Evolutionary conservation across 2,797 vertebrate species (phyloP).

Genomic region (Smutsia temminckii): DNA sequence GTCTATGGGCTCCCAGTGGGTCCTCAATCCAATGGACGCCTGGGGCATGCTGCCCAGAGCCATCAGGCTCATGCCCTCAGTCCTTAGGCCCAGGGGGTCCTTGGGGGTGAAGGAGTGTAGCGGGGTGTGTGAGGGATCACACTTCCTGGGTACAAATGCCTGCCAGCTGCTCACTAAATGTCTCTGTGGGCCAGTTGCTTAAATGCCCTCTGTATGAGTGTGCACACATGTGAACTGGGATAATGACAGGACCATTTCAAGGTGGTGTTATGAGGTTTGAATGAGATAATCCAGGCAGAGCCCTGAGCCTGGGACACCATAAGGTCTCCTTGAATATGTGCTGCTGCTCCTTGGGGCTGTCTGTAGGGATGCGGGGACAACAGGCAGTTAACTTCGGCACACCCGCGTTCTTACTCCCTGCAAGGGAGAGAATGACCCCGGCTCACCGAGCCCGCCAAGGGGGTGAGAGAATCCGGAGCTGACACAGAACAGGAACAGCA

Average conservation of each 20-base stretch:
- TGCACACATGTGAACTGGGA: neutral
- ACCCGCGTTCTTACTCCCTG: neutral
- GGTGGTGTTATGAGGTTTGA: neutral
- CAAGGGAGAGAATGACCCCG: neutral
- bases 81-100: neutral
- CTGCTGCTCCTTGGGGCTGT: neutral
- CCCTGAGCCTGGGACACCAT: neutral
- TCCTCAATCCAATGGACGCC: neutral
- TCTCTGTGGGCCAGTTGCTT: neutral
- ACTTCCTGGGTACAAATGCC: neutral
- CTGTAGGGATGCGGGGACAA: neutral
- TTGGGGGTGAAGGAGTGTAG: neutral
- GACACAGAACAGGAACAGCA: neutral
- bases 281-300: neutral
- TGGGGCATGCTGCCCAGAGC: neutral
- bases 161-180: neutral
- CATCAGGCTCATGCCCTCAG: neutral
- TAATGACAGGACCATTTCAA: neutral
- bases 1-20: neutral
- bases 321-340: too few species aligned
- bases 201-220: neutral
- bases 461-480: neutral
- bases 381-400: neutral
- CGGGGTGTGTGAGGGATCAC: neutral
- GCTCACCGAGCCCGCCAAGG: neutral